Base-by-base conservation (phyloP, 2,888 invertebrate species). In the Chrysolina americana region DNA sequence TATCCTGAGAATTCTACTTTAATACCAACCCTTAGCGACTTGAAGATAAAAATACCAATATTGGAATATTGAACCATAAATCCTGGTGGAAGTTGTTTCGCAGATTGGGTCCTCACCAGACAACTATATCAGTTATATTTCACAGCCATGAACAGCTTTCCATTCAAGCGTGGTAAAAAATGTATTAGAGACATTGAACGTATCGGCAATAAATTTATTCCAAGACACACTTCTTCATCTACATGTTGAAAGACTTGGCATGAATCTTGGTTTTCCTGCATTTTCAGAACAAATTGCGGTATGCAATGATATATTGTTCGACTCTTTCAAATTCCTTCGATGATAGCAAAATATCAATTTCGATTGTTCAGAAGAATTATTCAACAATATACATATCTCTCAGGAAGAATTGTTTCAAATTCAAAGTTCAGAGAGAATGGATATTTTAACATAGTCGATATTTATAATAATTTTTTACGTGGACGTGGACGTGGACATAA, bases 221-320 rank as follows among this genome's bases (percentile, higher is more conserved):
- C 21, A 4, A 53, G 10, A 21, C 19, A 5, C 53, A 53, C 53
- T 53, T 53, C 53, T 53, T 53, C 53, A 53, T 53, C 19, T 21
- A 10, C 5, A 53, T 21, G 53, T 53, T 53, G 53, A 53, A 48
- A 48, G 53, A 53, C 53, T 53, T 53, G 53, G 53, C 53, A 21
- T 21, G 21, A 19, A 21, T 53, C 2, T 53, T 53, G 53, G 53
- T 53, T 53, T 53, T 53, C 53, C 53, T 53, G 53, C 53, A 53
- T 53, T 53, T 21, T 21, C 13, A 53, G 19, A 53, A 53, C 53
- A 21, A 21, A 53, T 53, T 48, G 48, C 17, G n/a, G 17, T 48
- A 48, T 48, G 48, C 17, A 48, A 17, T 17, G 6, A 48, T 17
- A 10, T 48, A 48, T 48, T 48, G 6, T 48, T 17, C 8, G 6